phyloP scores from a whole-genome alignment of 2,797 vertebrate species.

The Cryptoprocta ferox region DNA sequence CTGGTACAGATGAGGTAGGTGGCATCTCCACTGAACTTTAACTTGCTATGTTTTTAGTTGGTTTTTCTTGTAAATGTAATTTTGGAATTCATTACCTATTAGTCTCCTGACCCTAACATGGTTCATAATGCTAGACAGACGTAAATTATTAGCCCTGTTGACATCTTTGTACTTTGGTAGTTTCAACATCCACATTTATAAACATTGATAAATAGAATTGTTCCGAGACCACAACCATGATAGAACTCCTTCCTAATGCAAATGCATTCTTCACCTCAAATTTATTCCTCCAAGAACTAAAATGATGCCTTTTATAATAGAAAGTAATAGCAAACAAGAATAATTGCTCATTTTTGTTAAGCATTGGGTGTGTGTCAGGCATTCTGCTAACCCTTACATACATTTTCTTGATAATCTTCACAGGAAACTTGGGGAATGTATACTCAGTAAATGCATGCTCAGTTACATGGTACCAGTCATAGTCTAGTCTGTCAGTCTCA shows the following conservation, averaged over 20 bases:
- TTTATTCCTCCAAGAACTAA: neutral
- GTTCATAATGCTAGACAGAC: neutral
- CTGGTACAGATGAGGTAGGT: neutral
- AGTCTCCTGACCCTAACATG: neutral
- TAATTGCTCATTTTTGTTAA: neutral
- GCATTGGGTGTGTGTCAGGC: neutral
- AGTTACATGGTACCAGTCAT: neutral
- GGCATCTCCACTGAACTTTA: neutral
- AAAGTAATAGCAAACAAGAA: neutral
- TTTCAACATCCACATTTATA: neutral
- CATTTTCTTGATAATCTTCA: neutral
- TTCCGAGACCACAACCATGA: neutral
- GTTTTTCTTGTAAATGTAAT: neutral
- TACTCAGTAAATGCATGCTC: neutral
- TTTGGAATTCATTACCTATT: neutral
- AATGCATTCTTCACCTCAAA: fast-evolving
- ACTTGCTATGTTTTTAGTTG: neutral
- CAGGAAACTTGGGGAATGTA: neutral
- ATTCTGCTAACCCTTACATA: fast-evolving
- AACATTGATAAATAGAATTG: neutral
- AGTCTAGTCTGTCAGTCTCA: neutral
- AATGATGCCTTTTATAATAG: neutral
- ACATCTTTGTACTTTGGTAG: neutral
- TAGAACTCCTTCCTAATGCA: neutral
- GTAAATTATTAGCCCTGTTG: neutral